phyloP scores from a whole-genome alignment of 2,113 vertebrate genomes.

The Cavia porcellus region DNA sequence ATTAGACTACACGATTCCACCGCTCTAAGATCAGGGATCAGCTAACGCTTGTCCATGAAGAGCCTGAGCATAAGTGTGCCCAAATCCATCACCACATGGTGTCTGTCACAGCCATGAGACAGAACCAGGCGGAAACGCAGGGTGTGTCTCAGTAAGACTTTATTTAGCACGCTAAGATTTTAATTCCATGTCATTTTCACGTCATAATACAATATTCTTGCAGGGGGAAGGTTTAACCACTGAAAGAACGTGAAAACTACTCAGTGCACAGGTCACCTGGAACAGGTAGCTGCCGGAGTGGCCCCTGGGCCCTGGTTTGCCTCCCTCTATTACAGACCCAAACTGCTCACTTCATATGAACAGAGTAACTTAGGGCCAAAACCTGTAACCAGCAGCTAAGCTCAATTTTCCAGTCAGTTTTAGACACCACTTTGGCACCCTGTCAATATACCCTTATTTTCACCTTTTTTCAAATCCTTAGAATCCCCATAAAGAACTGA shows the following conservation, averaged over 20 bases:
- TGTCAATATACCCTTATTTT: slow-evolving; percentile 29
- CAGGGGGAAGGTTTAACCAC: not conserved
- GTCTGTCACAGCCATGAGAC: not conserved
- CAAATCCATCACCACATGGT: not conserved
- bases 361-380: slow-evolving; percentile 66
- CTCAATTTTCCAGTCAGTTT: slow-evolving; percentile 48
- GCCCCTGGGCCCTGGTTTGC: not conserved
- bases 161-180: not conserved
- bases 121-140: accelerated
- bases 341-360: slow-evolving; percentile 33
- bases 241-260: not conserved
- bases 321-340: not conserved
- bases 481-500: slow-evolving; percentile 28
- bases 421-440: not conserved
- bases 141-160: not conserved
- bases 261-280: not conserved
- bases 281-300: not conserved
- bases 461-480: slow-evolving; percentile 34
- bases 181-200: not conserved
- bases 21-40: not conserved
- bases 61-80: not conserved
- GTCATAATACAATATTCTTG: slow-evolving; percentile 36
- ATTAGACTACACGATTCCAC: not conserved
- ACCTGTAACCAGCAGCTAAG: slow-evolving; percentile 54
- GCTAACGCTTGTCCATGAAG: not conserved